Conservation (phyloP, 2,888 invertebrate species). For the Folsomia manolachei region DNA sequence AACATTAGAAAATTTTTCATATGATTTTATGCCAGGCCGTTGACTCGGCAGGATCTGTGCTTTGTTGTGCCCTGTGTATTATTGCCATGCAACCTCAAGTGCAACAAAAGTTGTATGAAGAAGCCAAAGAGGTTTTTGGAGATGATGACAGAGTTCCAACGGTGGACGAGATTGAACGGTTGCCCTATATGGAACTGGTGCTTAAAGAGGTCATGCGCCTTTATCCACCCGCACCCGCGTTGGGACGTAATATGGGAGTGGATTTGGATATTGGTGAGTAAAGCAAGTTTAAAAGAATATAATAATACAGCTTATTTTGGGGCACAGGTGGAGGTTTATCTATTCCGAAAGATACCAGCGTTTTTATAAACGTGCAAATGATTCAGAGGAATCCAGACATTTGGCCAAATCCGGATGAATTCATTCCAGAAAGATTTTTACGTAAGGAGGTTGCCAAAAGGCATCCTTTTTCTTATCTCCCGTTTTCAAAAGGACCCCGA, state of each 20-base stretch:
- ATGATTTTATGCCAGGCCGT: not conserved
- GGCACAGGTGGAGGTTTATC: not conserved
- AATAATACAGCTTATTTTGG: not conserved
- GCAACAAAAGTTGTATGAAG: not conserved
- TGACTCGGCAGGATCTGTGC: not conserved
- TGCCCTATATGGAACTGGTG: not conserved
- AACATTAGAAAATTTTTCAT: not conserved
- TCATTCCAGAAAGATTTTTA: not conserved
- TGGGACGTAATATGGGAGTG: not conserved
- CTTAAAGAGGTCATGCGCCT: not conserved
- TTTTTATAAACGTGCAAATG: not conserved
- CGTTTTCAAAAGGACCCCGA: not conserved
- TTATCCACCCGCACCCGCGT: not conserved
- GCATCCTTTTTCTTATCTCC: not conserved
- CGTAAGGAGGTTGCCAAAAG: not conserved
- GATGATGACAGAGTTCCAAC: not conserved
- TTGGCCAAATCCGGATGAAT: not conserved
- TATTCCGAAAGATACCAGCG: not conserved
- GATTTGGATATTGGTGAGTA: not conserved
- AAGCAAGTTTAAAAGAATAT: not conserved
- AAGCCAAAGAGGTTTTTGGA: not conserved
- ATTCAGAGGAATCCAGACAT: not conserved
- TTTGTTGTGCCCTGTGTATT: not conserved
- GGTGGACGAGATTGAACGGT: not conserved
- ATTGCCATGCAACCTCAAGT: not conserved